Conservation (phyloP, 2,113 vertebrate genomes). For the Xenopus borealis region DNA sequence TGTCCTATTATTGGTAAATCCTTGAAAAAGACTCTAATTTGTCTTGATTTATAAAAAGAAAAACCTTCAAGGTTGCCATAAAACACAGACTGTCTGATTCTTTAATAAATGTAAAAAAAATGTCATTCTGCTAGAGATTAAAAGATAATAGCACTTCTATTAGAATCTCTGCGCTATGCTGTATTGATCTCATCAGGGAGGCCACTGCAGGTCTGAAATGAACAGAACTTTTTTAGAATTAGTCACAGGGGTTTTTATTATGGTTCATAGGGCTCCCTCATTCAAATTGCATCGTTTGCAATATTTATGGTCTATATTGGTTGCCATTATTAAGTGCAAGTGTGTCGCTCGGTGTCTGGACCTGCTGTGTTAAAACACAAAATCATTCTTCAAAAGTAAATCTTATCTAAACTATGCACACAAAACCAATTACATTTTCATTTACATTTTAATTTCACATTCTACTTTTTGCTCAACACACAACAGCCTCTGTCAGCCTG, state of each 20-base stretch:
- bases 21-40: conserved; percentile 65
- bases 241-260: conserved; percentile 73
- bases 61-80: conserved; percentile 64
- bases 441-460: conserved; percentile 77
- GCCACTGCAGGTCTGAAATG: conserved; percentile 73
- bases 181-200: conserved; percentile 81
- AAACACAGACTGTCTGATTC: conserved; percentile 59
- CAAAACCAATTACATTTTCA: conserved; percentile 77
- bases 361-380: conserved; percentile 69
- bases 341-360: conserved; percentile 62
- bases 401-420: conserved; percentile 77
- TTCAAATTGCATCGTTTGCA: conserved; percentile 72
- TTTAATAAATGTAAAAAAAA: conserved; percentile 56
- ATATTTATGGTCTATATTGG: conserved; percentile 71
- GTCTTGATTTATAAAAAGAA: conserved; percentile 75
- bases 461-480: conserved; percentile 51
- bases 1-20: conserved; percentile 69
- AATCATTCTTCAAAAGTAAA: conserved; percentile 77
- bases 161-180: conserved; percentile 72
- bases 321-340: conserved; percentile 70
- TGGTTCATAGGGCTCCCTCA: conserved; percentile 68
- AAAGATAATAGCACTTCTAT: conserved; percentile 79
- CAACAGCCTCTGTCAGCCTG: conserved; percentile 53
- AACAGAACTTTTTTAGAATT: conserved; percentile 73
- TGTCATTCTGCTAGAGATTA: conserved; percentile 73